Base-by-base conservation (phyloP, 2,113 vertebrate species). In the Catharus bicknelli region DNA sequence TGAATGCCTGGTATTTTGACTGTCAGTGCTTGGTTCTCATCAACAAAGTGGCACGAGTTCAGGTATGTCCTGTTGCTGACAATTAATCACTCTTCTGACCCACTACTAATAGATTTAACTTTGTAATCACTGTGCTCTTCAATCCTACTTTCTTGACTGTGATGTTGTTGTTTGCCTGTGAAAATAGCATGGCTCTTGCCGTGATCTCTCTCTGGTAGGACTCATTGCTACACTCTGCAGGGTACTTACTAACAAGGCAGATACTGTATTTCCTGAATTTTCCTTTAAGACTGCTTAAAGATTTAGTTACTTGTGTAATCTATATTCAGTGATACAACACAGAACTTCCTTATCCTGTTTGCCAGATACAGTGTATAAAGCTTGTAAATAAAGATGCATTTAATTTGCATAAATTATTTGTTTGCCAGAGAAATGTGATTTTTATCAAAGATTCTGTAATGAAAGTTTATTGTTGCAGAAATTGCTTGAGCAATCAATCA, bases 381-480 rank as follows among this genome's bases (percentile, higher is more conserved):
- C 67, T 62, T 70, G 51, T 84, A 92, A 89, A 91, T 62, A 94
- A 92, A 66, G 22, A 74, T 16, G 51, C 75, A 73, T 89, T 69
- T 88, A 45, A 93, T 88, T 93, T 91, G 59, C 90, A 88, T 93
- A 85, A 89, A 68, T 77, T 62, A 68, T 89, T 90, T 61, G 30
- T 73, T 77, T 88, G 42, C 62, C 55, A 76, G 78, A 86, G 54
- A 87, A 84, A 7, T 79, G 58, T 45, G 45, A 84, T 92, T 96
- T 94, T 89, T 95, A 76, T 94, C 77, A 63, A 79, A 55, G 32
- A 62, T 69, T 87, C 67, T 72, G 42, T 47, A 75, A 81, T 73
- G 47, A 27, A 92, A 73, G 45, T 62, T 85, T 66, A 75, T 82
- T 80, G 67, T 84, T 94, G 66, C 3, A 30, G 83, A 93, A 94